Evolutionary conservation across 2,797 vertebrate genomes (phyloP).

Genomic region (Novumbra hubbsi): DNA sequence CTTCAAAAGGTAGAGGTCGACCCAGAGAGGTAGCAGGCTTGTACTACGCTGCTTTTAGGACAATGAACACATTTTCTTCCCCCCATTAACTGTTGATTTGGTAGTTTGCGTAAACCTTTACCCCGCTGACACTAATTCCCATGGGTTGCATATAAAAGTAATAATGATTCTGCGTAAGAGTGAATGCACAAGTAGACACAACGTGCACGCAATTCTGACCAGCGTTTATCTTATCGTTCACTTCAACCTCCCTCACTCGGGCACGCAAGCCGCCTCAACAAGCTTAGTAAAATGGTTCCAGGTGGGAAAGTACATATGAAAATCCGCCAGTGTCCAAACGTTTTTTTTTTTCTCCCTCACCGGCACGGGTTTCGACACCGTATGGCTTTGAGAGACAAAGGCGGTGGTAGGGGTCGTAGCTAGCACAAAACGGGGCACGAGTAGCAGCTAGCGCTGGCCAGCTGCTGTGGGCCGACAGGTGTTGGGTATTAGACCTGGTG

Average conservation of each 20-base stretch:
- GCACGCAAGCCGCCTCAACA: background rate
- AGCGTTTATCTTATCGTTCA: background rate
- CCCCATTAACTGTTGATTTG: constrained; percentile 1
- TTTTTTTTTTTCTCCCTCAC: background rate
- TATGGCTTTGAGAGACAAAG: background rate
- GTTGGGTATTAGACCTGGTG: constrained; percentile 49
- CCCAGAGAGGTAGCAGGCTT: constrained; percentile 35
- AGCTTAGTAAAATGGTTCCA: background rate
- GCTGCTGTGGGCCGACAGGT: constrained; percentile 56
- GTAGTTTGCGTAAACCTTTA: constrained; percentile 4
- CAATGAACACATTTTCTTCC: constrained; percentile 36
- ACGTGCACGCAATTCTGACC: background rate
- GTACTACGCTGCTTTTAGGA: constrained; percentile 20
- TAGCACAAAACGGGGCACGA: background rate
- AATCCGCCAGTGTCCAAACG: background rate
- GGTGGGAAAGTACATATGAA: background rate
- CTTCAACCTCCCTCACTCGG: background rate
- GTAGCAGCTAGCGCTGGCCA: background rate
- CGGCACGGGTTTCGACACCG: background rate
- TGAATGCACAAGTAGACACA: background rate
- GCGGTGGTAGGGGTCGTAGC: background rate
- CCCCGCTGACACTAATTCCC: background rate
- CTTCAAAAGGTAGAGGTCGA: constrained; percentile 52
- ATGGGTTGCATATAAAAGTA: background rate
- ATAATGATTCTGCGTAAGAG: background rate